phyloP scores from a whole-genome alignment of 2,888 invertebrate species.

The Acrocera orbiculus region DNA sequence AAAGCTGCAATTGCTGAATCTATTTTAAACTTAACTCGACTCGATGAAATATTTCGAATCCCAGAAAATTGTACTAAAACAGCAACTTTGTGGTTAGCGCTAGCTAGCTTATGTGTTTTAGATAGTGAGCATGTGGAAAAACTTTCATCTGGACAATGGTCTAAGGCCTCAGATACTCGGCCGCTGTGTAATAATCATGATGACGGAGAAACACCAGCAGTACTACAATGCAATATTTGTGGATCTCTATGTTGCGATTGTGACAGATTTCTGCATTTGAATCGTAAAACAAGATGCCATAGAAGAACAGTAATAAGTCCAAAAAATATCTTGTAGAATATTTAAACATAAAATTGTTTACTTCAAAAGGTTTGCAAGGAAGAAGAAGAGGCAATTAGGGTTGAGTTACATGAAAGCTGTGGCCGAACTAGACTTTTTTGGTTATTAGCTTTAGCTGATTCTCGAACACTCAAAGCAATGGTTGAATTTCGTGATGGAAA shows the following conservation, averaged over 20 bases:
- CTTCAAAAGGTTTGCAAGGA: slow-evolving; percentile 53
- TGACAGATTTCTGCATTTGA: slow-evolving; percentile 86
- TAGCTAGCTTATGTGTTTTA: slow-evolving; percentile 84
- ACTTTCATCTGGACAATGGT: slow-evolving; percentile 63
- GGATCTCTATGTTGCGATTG: slow-evolving; percentile 92
- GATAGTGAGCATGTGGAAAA: slow-evolving; percentile 79
- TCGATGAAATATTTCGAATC: slow-evolving; percentile 55
- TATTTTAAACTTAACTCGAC: slow-evolving; percentile 63
- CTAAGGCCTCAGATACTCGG: slow-evolving; percentile 40
- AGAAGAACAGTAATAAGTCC: slow-evolving; percentile 36
- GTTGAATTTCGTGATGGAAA: slow-evolving; percentile 75
- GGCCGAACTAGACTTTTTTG: slow-evolving; percentile 92
- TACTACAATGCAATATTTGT: slow-evolving; percentile 81
- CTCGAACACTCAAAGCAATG: slow-evolving; percentile 75
- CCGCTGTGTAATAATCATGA: slow-evolving; percentile 93
- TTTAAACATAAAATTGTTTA: slow-evolving; percentile 35
- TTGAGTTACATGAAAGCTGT: slow-evolving; percentile 93
- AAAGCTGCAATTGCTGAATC: slow-evolving; percentile 78
- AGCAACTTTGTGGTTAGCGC: slow-evolving; percentile 77
- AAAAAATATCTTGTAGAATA: background rate
- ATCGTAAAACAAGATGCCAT: slow-evolving; percentile 69
- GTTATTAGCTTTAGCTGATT: slow-evolving; percentile 83
- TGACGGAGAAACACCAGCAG: slow-evolving; percentile 80
- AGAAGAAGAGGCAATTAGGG: slow-evolving; percentile 88
- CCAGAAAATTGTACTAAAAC: slow-evolving; percentile 65